Percentiles rank a stretch among this genome's conserved stretches.
These are phyloP conservation scores for Protodeltote pygarga DNA, from an alignment of 2,888 invertebrate genomes.

Conservation along the genomic window DNA sequence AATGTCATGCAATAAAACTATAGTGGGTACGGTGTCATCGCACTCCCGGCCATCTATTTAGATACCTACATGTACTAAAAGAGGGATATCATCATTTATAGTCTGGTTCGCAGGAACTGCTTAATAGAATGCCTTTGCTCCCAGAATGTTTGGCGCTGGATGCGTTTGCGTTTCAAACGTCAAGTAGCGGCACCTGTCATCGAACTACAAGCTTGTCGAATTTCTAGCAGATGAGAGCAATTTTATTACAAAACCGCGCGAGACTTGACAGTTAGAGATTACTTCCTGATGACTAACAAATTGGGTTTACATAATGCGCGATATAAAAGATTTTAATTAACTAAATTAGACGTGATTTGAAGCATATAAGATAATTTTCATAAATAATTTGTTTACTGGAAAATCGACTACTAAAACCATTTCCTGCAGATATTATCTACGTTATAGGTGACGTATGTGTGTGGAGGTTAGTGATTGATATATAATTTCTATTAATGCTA, in stretches of 20 bases:
- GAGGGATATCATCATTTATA: conserved; percentile 43
- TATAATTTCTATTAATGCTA: too few species aligned
- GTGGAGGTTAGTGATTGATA: too few species aligned
- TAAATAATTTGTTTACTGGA: too few species aligned
- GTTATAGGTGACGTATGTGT: too few species aligned
- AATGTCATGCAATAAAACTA: conserved; percentile 82
- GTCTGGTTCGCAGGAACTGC: conserved; percentile 34
- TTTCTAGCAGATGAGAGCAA: not conserved
- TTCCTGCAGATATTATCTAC: too few species aligned
- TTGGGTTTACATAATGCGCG: conserved; percentile 1
- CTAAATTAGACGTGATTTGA: too few species aligned
- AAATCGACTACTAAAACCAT: too few species aligned
- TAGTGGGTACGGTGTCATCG: conserved; percentile 64
- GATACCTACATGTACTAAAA: conserved; percentile 44
- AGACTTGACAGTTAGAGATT: not conserved
- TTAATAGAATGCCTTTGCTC: conserved; percentile 30
- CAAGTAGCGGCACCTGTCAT: conserved; percentile 7
- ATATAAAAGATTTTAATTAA: conserved; percentile 12
- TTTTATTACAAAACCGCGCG: too few species aligned
- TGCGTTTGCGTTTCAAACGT: conserved; percentile 8
- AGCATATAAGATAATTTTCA: too few species aligned
- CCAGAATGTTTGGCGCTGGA: conserved; percentile 30
- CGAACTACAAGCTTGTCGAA: not conserved
- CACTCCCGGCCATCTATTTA: conserved; percentile 59
- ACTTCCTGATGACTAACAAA: conserved; percentile 7